Conservation (phyloP, 1,140 invertebrate species). For the Theocolax elegans region DNA sequence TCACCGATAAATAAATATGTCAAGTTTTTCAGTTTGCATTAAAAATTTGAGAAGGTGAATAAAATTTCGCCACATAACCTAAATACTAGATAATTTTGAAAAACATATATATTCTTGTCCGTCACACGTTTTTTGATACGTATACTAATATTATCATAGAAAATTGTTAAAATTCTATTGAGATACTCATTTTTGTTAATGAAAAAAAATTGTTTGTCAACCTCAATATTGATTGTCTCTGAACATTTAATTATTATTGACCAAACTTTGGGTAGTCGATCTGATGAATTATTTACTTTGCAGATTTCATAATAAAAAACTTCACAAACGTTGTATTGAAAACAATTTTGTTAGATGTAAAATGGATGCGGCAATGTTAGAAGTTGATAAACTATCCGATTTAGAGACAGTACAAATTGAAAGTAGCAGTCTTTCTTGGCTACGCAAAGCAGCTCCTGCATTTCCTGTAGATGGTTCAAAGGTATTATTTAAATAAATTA, state of each 20-base stretch:
- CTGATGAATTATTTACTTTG: neutral
- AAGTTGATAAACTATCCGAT: constrained; percentile 52
- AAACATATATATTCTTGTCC: too few species aligned
- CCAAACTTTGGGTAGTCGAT: neutral
- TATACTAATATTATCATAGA: neutral
- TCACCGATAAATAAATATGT: constrained; percentile 11
- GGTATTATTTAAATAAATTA: constrained; percentile 56
- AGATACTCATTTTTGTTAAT: neutral
- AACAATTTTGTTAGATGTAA: constrained; percentile 40
- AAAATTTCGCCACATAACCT: constrained; percentile 20
- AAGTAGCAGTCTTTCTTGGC: constrained; percentile 68
- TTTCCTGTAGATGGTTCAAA: constrained; percentile 78
- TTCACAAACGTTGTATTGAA: neutral
- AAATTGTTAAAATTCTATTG: neutral
- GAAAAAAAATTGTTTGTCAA: too few species aligned
- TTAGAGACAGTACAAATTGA: constrained; percentile 46
- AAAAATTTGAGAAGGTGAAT: constrained; percentile 23
- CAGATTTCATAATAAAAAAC: constrained; percentile 13
- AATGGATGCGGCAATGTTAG: constrained; percentile 52
- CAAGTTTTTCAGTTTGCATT: neutral
- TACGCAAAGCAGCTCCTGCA: constrained; percentile 75
- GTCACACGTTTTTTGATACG: neutral
- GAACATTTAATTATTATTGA: too few species aligned
- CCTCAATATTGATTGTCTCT: too few species aligned
- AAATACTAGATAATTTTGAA: neutral